Conservation (phyloP, 2,888 invertebrate genomes). For the Drosophila neotestacea region DNA sequence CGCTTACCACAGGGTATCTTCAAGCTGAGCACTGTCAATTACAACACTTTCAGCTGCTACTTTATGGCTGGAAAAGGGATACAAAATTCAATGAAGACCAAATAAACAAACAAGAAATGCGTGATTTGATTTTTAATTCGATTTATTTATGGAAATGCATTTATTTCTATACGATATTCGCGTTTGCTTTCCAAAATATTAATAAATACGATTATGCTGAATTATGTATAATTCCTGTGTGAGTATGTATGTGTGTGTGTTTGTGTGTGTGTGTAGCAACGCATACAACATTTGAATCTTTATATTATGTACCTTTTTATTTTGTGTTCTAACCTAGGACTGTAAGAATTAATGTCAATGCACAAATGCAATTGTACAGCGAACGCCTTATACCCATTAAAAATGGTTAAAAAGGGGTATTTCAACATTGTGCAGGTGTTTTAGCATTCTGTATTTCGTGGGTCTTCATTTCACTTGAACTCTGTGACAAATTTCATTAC, state of each 20-base stretch:
- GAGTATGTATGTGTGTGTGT: background rate
- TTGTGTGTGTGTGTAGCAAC: background rate
- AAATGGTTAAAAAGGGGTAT: conserved; percentile 1
- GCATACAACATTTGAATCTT: conserved; percentile 19
- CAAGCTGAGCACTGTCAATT: background rate
- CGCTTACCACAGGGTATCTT: background rate
- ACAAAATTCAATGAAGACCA: background rate
- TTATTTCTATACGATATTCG: conserved; percentile 45
- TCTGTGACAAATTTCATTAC: conserved; percentile 23
- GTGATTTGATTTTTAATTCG: conserved; percentile 30
- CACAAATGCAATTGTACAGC: conserved; percentile 28
- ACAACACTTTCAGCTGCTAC: background rate
- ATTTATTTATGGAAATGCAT: conserved; percentile 60
- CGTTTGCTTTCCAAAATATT: conserved; percentile 51
- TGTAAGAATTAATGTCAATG: conserved; percentile 33
- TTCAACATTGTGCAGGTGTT: conserved; percentile 22
- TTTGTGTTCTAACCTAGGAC: conserved; percentile 21
- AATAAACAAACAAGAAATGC: conserved; percentile 4
- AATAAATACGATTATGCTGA: conserved; percentile 60
- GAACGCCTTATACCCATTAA: background rate
- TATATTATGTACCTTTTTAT: background rate
- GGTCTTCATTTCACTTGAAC: conserved; percentile 8
- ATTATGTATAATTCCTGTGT: conserved; percentile 48
- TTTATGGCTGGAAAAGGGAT: background rate
- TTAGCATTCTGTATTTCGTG: conserved; percentile 23